Conservation (phyloP, 1,140 invertebrate genomes). For the Drosophila micromelanica region DNA sequence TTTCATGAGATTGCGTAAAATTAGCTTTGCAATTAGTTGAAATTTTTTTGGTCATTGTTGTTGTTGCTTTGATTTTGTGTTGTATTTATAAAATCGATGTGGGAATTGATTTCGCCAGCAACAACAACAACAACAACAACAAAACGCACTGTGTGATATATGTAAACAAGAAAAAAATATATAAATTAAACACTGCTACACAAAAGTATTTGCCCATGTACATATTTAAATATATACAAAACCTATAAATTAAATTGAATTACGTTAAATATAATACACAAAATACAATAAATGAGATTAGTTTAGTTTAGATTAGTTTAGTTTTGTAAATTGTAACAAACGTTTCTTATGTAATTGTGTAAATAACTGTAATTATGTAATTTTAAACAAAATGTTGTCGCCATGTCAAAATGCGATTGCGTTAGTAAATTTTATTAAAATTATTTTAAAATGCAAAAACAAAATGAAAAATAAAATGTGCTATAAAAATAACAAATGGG, state of each 20-base stretch:
- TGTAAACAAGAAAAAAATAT: conserved; percentile 53
- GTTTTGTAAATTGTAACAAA: conserved; percentile 36
- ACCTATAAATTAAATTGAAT: conserved; percentile 61
- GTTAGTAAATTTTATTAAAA: conserved; percentile 66
- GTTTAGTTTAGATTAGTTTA: conserved; percentile 45
- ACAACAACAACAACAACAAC: conserved; percentile 32
- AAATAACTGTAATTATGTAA: conserved; percentile 76
- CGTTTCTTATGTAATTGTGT: conserved; percentile 60
- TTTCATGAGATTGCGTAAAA: conserved; percentile 56
- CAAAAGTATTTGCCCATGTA: conserved; percentile 55
- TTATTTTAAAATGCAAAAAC: conserved; percentile 56
- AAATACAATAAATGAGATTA: conserved; percentile 60
- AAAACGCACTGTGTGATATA: conserved; percentile 71
- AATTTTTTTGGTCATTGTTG: conserved; percentile 50
- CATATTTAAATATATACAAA: conserved; percentile 49
- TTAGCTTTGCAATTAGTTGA: conserved; percentile 69
- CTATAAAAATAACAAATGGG: conserved; percentile 7
- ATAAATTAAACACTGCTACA: conserved; percentile 63
- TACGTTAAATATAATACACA: conserved; percentile 47
- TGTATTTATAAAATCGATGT: conserved; percentile 32
- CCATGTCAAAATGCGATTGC: conserved; percentile 18
- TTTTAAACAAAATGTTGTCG: conserved; percentile 37
- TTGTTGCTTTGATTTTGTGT: conserved; percentile 39
- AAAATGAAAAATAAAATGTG: conserved; percentile 42
- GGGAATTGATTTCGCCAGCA: conserved; percentile 52